Conservation (phyloP, 2,113 vertebrate genomes). For the Hemicordylus capensis region DNA sequence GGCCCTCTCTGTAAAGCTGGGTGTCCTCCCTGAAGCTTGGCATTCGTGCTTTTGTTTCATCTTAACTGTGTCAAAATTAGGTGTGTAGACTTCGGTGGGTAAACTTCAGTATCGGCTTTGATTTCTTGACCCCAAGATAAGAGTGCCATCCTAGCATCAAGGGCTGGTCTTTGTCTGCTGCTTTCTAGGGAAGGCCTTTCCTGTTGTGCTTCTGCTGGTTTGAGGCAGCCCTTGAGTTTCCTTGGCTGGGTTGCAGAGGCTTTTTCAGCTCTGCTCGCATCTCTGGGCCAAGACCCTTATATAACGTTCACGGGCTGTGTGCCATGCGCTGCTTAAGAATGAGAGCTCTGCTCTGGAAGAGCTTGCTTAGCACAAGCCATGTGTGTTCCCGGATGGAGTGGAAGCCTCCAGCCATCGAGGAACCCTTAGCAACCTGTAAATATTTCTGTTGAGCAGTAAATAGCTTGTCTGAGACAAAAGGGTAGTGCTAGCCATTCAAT, state of each 20-base stretch:
- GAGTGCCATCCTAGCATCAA: accelerated
- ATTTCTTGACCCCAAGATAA: background rate
- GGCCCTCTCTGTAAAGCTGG: background rate
- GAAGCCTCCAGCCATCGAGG: constrained; percentile 72
- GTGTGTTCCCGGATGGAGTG: constrained; percentile 44
- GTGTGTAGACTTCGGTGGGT: background rate
- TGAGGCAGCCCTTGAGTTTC: constrained; percentile 34
- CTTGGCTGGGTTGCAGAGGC: constrained; percentile 35
- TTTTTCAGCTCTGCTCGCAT: constrained; percentile 45
- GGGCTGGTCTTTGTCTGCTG: background rate
- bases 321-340: constrained; percentile 64
- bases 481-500: constrained; percentile 21
- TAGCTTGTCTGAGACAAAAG: constrained; percentile 15
- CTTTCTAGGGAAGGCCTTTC: constrained; percentile 56
- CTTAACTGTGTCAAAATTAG: background rate
- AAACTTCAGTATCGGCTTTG: background rate
- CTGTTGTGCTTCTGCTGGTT: constrained; percentile 25
- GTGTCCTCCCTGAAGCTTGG: too few relatives aligned
- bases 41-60: background rate
- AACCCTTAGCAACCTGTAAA: constrained; percentile 79
- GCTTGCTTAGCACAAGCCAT: constrained; percentile 30
- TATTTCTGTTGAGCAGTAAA: constrained; percentile 62
- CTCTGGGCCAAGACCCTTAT: constrained; percentile 70
- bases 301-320: constrained; percentile 59
- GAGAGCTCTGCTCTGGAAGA: constrained; percentile 54